Conservation (phyloP, 2,888 invertebrate species). For the Zygothrica quintamaculata region DNA sequence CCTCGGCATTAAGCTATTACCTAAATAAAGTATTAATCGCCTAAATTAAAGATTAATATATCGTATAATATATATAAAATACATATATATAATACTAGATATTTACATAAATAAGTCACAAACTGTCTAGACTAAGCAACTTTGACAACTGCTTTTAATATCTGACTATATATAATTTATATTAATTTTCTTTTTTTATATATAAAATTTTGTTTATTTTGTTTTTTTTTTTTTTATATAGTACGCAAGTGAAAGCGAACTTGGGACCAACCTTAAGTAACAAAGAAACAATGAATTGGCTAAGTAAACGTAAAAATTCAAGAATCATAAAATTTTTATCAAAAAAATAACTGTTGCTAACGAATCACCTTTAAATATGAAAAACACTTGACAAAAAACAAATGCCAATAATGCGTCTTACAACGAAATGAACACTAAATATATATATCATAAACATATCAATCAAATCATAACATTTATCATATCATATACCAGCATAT, state of each 20-base stretch:
- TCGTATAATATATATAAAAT: constrained; percentile 2
- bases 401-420: constrained; percentile 66
- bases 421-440: constrained; percentile 6
- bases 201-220: too few relatives aligned
- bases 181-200: constrained; percentile 27
- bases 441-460: not conserved
- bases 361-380: constrained; percentile 8
- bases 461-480: not conserved
- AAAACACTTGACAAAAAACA: constrained; percentile 37
- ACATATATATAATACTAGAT: constrained; percentile 7
- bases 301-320: constrained; percentile 28
- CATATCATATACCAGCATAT: not conserved
- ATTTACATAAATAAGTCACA: constrained; percentile 43
- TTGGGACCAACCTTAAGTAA: constrained; percentile 52
- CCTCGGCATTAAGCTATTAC: constrained; percentile 30
- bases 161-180: constrained; percentile 26
- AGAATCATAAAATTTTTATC: constrained; percentile 2
- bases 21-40: not conserved
- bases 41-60: too few relatives aligned
- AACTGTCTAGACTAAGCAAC: constrained; percentile 42
- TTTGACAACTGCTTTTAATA: constrained; percentile 48
- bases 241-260: constrained; percentile 72
- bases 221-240: constrained; percentile 56
- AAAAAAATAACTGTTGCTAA: not conserved
- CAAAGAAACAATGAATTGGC: constrained; percentile 44